These are phyloP conservation scores for Cololabis saira DNA, from an alignment of 2,113 vertebrate genomes.

Conservation along the genomic window DNA sequence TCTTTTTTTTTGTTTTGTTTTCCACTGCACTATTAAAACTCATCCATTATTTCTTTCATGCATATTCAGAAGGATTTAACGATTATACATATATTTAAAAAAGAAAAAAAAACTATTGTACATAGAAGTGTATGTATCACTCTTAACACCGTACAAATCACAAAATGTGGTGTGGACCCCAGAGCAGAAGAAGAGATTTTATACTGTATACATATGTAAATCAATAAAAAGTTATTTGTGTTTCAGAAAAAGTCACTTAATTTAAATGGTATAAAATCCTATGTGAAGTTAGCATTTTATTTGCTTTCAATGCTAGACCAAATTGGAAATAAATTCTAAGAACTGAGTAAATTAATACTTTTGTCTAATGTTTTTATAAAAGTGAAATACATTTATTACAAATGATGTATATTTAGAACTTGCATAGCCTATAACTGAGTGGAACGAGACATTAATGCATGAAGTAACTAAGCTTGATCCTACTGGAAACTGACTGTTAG, in stretches of 20 bases:
- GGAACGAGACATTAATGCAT: too few species aligned
- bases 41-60: constrained; percentile 28
- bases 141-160: constrained; percentile 35
- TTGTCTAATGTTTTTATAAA: too few species aligned
- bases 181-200: constrained; percentile 28
- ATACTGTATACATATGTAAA: constrained; percentile 70
- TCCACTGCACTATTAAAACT: constrained; percentile 67
- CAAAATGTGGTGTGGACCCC: constrained; percentile 19
- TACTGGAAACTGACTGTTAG: too few species aligned
- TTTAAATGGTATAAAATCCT: constrained; percentile 6
- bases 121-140: constrained; percentile 44
- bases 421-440: too few species aligned
- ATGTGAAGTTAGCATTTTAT: background rate
- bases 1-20: constrained; percentile 21
- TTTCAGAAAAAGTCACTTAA: constrained; percentile 23
- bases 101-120: constrained; percentile 45
- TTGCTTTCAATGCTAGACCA: background rate
- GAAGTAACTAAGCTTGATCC: too few species aligned
- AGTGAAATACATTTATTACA: too few species aligned
- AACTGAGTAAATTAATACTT: too few species aligned
- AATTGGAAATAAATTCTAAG: too few species aligned
- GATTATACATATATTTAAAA: constrained; percentile 13
- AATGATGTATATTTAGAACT: too few species aligned
- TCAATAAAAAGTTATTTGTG: constrained; percentile 65
- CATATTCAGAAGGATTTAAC: constrained; percentile 23